phyloP scores from a whole-genome alignment of 2,113 vertebrate species.

The Variabilichromis moorii region DNA sequence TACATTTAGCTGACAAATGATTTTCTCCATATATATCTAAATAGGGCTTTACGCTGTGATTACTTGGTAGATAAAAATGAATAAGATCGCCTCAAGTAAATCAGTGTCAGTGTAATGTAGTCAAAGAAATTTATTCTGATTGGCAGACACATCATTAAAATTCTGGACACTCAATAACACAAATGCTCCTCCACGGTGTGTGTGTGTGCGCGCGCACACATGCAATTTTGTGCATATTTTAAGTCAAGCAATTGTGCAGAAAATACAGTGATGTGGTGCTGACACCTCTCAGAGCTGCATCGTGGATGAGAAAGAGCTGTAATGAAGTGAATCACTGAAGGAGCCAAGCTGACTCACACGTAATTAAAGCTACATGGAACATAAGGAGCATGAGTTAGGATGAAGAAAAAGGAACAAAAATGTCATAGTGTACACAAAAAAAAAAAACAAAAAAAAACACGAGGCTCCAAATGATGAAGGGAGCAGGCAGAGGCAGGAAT shows the following conservation, averaged over 20 bases:
- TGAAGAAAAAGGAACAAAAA: background rate
- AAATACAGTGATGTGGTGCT: conserved; percentile 11
- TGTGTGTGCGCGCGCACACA: background rate
- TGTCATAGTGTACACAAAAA: background rate
- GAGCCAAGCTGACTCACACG: conserved; percentile 48
- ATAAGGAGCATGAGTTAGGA: background rate
- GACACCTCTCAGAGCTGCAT: conserved; percentile 6
- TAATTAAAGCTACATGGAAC: conserved; percentile 44
- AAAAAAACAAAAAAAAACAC: accelerated
- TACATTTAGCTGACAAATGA: background rate
- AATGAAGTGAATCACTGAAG: conserved; percentile 35
- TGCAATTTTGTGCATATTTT: background rate
- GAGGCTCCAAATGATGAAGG: background rate
- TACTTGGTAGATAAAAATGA: background rate
- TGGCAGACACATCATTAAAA: conserved; percentile 29
- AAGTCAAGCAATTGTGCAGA: conserved; percentile 6
- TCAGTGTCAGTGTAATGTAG: background rate
- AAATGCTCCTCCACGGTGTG: background rate
- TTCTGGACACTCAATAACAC: background rate
- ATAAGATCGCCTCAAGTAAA: background rate
- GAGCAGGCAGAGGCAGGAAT: background rate
- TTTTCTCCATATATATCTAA: background rate
- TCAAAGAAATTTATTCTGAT: conserved; percentile 5
- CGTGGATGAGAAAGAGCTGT: conserved; percentile 23
- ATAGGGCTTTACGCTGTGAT: background rate